These are phyloP conservation scores for Crenuchus spilurus DNA, from an alignment of 2,797 vertebrate species.

Conservation along the genomic window DNA sequence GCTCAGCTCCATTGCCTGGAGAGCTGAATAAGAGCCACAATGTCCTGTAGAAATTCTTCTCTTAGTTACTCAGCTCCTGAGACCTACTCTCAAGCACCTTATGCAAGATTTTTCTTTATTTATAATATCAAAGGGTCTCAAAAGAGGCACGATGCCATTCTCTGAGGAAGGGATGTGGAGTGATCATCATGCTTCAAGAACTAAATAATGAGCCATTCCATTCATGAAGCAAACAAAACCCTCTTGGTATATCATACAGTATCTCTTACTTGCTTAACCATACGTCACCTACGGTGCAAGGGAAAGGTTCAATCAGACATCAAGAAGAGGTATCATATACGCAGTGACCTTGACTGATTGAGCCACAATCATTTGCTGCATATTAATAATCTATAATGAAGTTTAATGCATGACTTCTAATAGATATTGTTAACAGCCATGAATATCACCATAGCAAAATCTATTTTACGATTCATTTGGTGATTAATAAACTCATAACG, in stretches of 20 bases:
- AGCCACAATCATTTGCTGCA: conserved; percentile 56
- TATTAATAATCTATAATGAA: conserved; percentile 68
- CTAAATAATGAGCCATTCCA: background rate
- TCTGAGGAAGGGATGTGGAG: background rate
- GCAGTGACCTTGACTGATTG: conserved; percentile 74
- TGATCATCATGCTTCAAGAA: background rate
- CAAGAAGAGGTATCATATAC: conserved; percentile 3
- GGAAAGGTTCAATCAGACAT: conserved; percentile 11
- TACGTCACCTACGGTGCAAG: background rate
- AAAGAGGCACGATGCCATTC: background rate
- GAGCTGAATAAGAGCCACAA: conserved; percentile 7
- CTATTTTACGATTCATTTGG: conserved; percentile 58
- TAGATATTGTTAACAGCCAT: conserved; percentile 61
- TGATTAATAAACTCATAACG: conserved; percentile 64
- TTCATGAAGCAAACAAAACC: background rate
- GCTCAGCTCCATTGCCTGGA: conserved; percentile 49
- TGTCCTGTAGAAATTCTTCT: conserved; percentile 14
- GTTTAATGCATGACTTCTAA: conserved; percentile 63
- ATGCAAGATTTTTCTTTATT: conserved; percentile 11
- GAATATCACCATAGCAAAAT: conserved; percentile 55
- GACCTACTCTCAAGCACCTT: conserved; percentile 15
- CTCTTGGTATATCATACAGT: background rate
- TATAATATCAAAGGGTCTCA: conserved; percentile 5
- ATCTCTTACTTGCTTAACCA: background rate
- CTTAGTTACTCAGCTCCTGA: conserved; percentile 3